Conservation (phyloP, 2,113 vertebrate genomes). For the Colossoma macropomum region DNA sequence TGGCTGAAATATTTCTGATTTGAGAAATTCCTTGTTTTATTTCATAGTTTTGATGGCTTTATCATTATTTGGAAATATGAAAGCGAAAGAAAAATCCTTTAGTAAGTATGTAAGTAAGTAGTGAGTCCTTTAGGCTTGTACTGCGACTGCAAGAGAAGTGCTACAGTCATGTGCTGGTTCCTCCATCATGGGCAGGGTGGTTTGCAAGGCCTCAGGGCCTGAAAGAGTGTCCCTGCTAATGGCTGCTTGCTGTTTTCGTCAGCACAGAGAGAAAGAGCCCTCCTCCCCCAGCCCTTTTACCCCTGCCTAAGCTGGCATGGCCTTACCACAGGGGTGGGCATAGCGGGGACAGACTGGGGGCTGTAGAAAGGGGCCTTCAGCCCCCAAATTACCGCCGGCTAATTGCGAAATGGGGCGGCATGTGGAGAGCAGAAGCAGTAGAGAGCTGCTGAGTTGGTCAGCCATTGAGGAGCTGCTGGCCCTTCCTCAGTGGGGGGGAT, state of each 20-base stretch:
- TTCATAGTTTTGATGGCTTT: no score
- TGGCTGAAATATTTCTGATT: no score
- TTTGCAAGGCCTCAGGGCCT: constrained; percentile 62
- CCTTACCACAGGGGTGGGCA: constrained; percentile 51
- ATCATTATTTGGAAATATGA: no score
- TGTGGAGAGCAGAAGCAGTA: constrained; percentile 67
- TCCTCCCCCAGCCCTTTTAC: constrained; percentile 19
- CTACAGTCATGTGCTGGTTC: constrained; percentile 38
- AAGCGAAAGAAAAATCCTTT: no score
- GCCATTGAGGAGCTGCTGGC: constrained; percentile 22
- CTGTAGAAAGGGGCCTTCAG: constrained; percentile 68
- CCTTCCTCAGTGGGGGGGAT: neutral
- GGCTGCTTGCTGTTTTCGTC: constrained; percentile 58
- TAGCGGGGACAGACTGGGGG: constrained; percentile 45
- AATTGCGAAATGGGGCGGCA: constrained; percentile 77
- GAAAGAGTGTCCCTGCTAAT: constrained; percentile 54
- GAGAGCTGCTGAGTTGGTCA: constrained; percentile 57
- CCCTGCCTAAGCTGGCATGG: constrained; percentile 66
- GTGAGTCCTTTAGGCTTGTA: no score
- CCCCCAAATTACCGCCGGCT: constrained; percentile 74
- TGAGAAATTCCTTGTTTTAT: no score
- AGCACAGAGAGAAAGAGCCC: constrained; percentile 38
- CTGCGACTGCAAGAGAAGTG: neutral
- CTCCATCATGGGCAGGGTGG: constrained; percentile 22
- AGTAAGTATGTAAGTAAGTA: no score